A percentile compares a stretch with the other conserved stretches of the same genome.
These are phyloP conservation scores for Mus pahari DNA, from an alignment of 2,113 vertebrate genomes.

Conservation along the genomic window DNA sequence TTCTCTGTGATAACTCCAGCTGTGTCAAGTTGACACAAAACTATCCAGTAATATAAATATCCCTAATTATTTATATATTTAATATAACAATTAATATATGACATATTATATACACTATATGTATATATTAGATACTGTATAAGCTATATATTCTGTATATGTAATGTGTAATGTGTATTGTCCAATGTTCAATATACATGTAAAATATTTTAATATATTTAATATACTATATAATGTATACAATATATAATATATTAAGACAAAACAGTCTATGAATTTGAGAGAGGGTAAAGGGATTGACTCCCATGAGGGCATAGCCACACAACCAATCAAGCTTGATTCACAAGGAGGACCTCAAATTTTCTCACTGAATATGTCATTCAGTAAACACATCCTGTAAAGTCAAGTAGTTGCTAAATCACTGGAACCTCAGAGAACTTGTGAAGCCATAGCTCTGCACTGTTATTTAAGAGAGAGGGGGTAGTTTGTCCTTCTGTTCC, in stretches of 20 bases:
- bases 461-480: neutral
- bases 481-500: neutral
- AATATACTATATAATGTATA: too few relatives aligned
- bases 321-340: neutral
- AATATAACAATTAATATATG: neutral
- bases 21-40: too few relatives aligned
- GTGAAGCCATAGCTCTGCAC: neutral
- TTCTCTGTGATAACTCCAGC: too few relatives aligned
- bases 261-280: neutral
- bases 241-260: neutral
- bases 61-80: neutral
- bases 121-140: neutral
- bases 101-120: neutral
- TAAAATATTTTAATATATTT: too few relatives aligned
- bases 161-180: too few relatives aligned
- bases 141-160: too few relatives aligned
- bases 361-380: neutral
- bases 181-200: too few relatives aligned
- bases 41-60: neutral
- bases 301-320: neutral
- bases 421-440: neutral
- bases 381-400: neutral
- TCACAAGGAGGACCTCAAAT: neutral
- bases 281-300: neutral
- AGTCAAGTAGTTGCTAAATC: neutral